Conservation (phyloP, 2,888 invertebrate genomes). For the Stegophylla sp. region DNA sequence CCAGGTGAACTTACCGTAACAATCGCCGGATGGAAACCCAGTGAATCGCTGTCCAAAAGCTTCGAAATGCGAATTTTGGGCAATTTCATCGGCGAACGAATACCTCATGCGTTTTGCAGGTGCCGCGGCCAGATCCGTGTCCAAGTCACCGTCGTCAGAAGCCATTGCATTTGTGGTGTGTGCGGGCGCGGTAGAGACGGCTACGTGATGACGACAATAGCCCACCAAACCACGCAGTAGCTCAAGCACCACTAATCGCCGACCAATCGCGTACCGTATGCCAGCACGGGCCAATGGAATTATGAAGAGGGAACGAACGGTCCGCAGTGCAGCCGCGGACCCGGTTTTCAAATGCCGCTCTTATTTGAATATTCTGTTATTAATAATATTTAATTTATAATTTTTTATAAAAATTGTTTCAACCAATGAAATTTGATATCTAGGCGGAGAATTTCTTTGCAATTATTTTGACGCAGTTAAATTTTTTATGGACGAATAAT, state of each 20-base stretch:
- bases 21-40: conserved; percentile 52
- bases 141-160: conserved; percentile 37
- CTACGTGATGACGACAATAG: conserved; percentile 20
- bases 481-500: no score
- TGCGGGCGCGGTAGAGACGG: conserved; percentile 11
- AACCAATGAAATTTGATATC: no score
- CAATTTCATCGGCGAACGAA: conserved; percentile 48
- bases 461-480: no score
- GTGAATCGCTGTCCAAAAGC: conserved; percentile 46
- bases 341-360: neutral
- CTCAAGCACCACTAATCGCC: conserved; percentile 15
- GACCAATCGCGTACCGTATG: conserved; percentile 28
- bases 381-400: no score
- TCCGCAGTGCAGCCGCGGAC: conserved; percentile 8
- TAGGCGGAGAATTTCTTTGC: no score
- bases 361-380: conserved; percentile 8
- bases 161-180: conserved; percentile 6
- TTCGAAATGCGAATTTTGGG: conserved; percentile 45
- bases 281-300: neutral
- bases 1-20: conserved; percentile 30
- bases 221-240: conserved; percentile 9
- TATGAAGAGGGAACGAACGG: neutral
- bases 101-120: conserved; percentile 57
- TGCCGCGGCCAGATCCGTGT: conserved; percentile 53
- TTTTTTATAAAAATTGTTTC: no score